phyloP scores from a whole-genome alignment of 2,113 vertebrate genomes.

The Electrona antarctica region DNA sequence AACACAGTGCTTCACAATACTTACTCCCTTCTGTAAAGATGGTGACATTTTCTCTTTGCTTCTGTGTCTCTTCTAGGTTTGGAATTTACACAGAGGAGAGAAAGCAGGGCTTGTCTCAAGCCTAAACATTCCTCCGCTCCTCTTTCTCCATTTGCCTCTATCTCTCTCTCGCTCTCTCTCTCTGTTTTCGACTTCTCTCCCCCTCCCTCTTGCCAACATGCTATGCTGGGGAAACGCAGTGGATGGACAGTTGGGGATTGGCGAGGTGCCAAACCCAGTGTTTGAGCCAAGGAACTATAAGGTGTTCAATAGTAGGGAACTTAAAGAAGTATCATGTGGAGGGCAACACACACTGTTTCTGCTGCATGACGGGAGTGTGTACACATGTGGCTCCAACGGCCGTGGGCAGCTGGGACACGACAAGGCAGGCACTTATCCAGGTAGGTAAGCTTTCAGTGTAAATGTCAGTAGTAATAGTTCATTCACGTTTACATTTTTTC shows the following conservation, averaged over 20 bases:
- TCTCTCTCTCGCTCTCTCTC: constrained; percentile 27
- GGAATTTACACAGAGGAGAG: constrained; percentile 67
- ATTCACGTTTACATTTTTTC: no score
- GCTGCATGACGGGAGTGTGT: constrained; percentile 90
- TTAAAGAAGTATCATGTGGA: constrained; percentile 90
- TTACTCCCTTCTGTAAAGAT: constrained; percentile 1
- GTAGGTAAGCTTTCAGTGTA: constrained; percentile 82
- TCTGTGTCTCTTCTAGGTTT: constrained; percentile 53
- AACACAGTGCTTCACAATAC: not conserved
- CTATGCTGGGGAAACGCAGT: constrained; percentile 94
- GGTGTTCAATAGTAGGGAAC: constrained; percentile 81
- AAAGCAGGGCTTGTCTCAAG: constrained; percentile 67
- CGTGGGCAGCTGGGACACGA: constrained; percentile 93
- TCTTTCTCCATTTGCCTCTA: constrained; percentile 38
- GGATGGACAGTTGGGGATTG: constrained; percentile 89
- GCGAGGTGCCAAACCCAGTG: constrained; percentile 77
- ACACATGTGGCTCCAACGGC: constrained; percentile 92
- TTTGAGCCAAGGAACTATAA: constrained; percentile 84
- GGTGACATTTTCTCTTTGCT: constrained; percentile 5
- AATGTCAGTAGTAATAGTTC: not conserved
- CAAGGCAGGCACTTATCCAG: constrained; percentile 84
- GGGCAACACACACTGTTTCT: constrained; percentile 91
- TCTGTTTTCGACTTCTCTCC: constrained; percentile 37
- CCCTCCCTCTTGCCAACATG: constrained; percentile 77
- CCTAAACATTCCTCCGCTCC: constrained; percentile 46